A percentile compares a stretch with the other conserved stretches of the same genome.
phyloP scores from a whole-genome alignment of 2,797 vertebrate genomes.

The Pyrrhura leucotis region DNA sequence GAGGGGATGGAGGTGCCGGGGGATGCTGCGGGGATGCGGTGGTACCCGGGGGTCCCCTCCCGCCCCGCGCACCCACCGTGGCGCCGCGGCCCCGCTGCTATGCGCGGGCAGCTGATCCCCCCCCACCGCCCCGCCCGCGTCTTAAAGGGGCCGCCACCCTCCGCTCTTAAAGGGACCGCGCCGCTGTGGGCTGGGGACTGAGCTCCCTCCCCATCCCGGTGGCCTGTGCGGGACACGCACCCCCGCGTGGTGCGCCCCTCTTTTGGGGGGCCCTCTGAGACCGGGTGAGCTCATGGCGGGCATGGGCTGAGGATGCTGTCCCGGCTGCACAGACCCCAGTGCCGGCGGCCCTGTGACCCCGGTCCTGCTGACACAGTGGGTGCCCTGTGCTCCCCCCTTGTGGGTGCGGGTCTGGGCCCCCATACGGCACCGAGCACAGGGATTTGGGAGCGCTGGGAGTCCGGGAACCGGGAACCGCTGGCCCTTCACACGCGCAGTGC shows the following conservation, averaged over 20 bases:
- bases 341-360: fast-evolving
- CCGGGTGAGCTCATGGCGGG: neutral
- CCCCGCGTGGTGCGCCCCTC: neutral
- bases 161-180: constrained; percentile 32
- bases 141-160: constrained; percentile 39
- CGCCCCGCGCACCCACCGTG: neutral
- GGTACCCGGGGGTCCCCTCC: neutral
- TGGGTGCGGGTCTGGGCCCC: fast-evolving
- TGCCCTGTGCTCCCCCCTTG: too few relatives aligned
- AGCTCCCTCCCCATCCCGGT: neutral
- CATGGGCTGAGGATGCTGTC: fast-evolving
- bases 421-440: fast-evolving
- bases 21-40: neutral
- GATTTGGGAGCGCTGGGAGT: fast-evolving
- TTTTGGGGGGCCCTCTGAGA: neutral
- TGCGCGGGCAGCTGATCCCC: neutral
- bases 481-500: fast-evolving
- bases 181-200: neutral
- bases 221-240: neutral
- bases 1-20: too few relatives aligned
- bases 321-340: neutral
- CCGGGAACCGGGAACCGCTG: neutral
- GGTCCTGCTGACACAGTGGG: neutral
- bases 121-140: neutral
- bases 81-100: neutral